Percentiles rank a stretch among this genome's conserved stretches.
These are phyloP conservation scores for Symphodus melops DNA, from an alignment of 2,113 vertebrate species.

Conservation along the genomic window DNA sequence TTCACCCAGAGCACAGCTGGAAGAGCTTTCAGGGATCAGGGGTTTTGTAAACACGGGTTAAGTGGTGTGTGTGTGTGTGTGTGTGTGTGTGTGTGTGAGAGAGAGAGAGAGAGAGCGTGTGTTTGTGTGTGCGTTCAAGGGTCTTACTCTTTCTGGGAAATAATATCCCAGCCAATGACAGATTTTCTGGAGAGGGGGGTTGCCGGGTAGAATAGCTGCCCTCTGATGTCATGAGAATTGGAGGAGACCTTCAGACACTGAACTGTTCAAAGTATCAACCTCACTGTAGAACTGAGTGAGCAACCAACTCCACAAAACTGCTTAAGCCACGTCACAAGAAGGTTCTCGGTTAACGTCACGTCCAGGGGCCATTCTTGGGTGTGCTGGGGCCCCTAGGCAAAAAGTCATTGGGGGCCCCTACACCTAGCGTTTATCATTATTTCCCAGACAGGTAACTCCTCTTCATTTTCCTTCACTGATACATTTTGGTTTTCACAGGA, in stretches of 20 bases:
- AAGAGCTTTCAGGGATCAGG: conserved; percentile 75
- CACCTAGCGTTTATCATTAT: too few relatives aligned
- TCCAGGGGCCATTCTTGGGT: too few relatives aligned
- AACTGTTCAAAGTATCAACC: conserved; percentile 7
- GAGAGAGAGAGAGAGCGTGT: conserved; percentile 20
- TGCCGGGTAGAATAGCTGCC: conserved; percentile 73
- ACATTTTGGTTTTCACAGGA: too few relatives aligned
- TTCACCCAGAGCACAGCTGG: conserved; percentile 72
- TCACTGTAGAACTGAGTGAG: too few relatives aligned
- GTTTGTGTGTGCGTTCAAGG: conserved; percentile 18
- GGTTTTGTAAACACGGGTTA: conserved; percentile 76
- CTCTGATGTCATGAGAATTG: conserved; percentile 82
- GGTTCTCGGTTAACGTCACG: too few relatives aligned
- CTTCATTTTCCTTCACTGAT: too few relatives aligned
- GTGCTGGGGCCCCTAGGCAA: too few relatives aligned
- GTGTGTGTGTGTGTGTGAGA: conserved; percentile 19
- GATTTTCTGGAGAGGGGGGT: conserved; percentile 72
- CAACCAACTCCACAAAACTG: too few relatives aligned
- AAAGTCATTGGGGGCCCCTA: too few relatives aligned
- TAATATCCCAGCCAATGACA: conserved; percentile 81
- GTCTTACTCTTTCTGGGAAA: conserved; percentile 69
- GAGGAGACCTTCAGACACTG: conserved; percentile 24
- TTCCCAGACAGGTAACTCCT: too few relatives aligned
- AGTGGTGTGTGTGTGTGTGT: conserved; percentile 53
- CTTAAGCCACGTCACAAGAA: too few relatives aligned